A percentile compares a stretch with the other conserved stretches of the same genome.
phyloP scores from a whole-genome alignment of 1,140 invertebrate species.

The Drosophila parvula region DNA sequence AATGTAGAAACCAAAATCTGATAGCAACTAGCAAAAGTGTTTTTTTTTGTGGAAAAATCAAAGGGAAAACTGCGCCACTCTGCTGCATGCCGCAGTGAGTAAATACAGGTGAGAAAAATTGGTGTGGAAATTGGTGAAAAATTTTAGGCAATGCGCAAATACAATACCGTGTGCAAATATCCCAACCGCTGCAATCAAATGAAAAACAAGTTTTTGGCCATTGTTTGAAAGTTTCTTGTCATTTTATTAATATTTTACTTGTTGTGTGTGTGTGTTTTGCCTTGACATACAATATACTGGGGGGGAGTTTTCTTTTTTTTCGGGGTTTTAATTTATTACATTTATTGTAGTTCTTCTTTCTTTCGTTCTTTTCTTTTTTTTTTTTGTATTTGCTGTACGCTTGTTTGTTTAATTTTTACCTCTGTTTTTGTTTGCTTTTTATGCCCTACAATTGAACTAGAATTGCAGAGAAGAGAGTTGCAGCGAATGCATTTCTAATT shows the following conservation, averaged over 20 bases:
- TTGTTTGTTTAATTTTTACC: slow-evolving; percentile 43
- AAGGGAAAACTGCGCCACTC: not conserved
- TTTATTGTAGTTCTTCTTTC: slow-evolving; percentile 56
- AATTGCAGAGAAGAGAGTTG: slow-evolving; percentile 29
- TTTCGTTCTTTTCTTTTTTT: slow-evolving; percentile 15
- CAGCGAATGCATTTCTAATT: slow-evolving; percentile 1
- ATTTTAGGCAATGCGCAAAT: slow-evolving; percentile 7
- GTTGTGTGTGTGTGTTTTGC: slow-evolving; percentile 34
- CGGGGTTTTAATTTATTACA: slow-evolving; percentile 62
- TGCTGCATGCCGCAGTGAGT: too few relatives aligned
- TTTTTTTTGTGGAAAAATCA: not conserved
- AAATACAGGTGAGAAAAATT: slow-evolving; percentile 15
- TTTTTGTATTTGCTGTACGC: slow-evolving; percentile 13
- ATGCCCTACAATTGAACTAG: slow-evolving; percentile 47
- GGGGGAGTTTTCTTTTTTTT: slow-evolving; percentile 27
- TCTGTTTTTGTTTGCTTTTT: slow-evolving; percentile 18
- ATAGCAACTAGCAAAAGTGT: too few relatives aligned
- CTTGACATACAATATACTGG: slow-evolving; percentile 63
- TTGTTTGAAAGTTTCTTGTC: slow-evolving; percentile 64
- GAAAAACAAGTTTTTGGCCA: slow-evolving; percentile 8
- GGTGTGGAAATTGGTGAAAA: slow-evolving; percentile 12
- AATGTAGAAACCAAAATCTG: not conserved
- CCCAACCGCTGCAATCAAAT: slow-evolving; percentile 9
- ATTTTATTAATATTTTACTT: slow-evolving; percentile 78
- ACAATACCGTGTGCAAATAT: slow-evolving; percentile 36